These are phyloP conservation scores for Pao palembangensis DNA, from an alignment of 2,113 vertebrate genomes.

Conservation along the genomic window DNA sequence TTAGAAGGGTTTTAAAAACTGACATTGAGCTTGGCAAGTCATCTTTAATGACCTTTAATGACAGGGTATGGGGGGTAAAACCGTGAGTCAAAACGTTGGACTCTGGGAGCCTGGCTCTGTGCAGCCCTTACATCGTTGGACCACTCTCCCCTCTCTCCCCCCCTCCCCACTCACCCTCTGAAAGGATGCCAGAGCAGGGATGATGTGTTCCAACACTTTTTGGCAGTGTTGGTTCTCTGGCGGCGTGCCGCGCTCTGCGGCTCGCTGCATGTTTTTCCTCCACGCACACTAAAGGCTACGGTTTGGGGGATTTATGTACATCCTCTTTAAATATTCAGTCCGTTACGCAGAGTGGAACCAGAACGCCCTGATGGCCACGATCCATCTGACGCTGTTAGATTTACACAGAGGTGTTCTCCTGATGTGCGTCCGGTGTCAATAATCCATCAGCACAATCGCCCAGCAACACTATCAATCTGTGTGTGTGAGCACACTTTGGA, in stretches of 20 bases:
- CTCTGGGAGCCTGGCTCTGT: slow-evolving; percentile 3
- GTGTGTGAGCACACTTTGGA: too few species aligned
- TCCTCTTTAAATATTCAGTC: not conserved
- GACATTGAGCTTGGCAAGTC: too few species aligned
- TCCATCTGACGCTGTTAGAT: not conserved
- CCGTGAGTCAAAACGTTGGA: not conserved
- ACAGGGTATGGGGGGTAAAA: too few species aligned
- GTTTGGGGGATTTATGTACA: not conserved
- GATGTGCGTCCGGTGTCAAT: not conserved
- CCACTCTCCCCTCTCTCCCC: not conserved
- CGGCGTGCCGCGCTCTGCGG: slow-evolving; percentile 21
- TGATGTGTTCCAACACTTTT: slow-evolving; percentile 26
- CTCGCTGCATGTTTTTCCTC: slow-evolving; percentile 3
- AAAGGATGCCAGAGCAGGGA: slow-evolving; percentile 25
- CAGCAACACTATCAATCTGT: not conserved
- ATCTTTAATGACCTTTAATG: too few species aligned
- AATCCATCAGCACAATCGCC: not conserved
- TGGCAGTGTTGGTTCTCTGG: slow-evolving; percentile 26
- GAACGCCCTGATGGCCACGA: not conserved
- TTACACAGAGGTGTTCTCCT: not conserved
- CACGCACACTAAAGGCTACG: slow-evolving; percentile 1
- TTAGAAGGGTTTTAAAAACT: too few species aligned
- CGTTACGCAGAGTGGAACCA: not conserved
- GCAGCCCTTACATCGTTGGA: slow-evolving; percentile 17
- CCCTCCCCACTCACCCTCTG: too few species aligned